A percentile compares a stretch with the other conserved stretches of the same genome.
Evolutionary conservation across 2,888 invertebrate genomes (phyloP).

Genomic region (Nephrotoma appendiculata): DNA sequence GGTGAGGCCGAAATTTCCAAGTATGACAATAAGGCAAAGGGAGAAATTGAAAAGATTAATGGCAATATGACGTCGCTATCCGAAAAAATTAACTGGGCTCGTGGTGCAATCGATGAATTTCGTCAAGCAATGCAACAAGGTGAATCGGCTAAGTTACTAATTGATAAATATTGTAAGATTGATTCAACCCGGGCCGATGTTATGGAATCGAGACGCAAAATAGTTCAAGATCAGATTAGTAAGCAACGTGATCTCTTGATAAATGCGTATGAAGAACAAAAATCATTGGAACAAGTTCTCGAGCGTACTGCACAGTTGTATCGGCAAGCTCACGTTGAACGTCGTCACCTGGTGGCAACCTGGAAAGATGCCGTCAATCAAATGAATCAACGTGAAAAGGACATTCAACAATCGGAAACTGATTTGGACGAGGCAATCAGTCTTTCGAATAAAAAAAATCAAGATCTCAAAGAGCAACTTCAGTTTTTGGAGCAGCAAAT

Average conservation of each 20-base stretch:
- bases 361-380: slow-evolving; percentile 59
- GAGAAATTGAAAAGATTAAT: slow-evolving; percentile 37
- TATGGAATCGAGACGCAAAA: slow-evolving; percentile 39
- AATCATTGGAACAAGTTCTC: slow-evolving; percentile 39
- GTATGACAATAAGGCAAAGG: slow-evolving; percentile 26
- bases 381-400: slow-evolving; percentile 51
- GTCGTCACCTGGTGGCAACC: slow-evolving; percentile 50
- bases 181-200: slow-evolving; percentile 52
- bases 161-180: slow-evolving; percentile 55
- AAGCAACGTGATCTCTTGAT: slow-evolving; percentile 33
- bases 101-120: slow-evolving; percentile 49
- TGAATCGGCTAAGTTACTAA: slow-evolving; percentile 52
- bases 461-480: slow-evolving; percentile 33
- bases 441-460: slow-evolving; percentile 25
- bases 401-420: slow-evolving; percentile 41
- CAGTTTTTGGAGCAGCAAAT: slow-evolving; percentile 36
- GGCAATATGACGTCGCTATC: slow-evolving; percentile 49
- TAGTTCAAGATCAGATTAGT: slow-evolving; percentile 35
- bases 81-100: slow-evolving; percentile 48
- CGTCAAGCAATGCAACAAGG: slow-evolving; percentile 52
- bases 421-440: slow-evolving; percentile 19
- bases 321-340: slow-evolving; percentile 44
- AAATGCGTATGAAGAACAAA: slow-evolving; percentile 35
- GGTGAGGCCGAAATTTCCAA: slow-evolving; percentile 20
- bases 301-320: slow-evolving; percentile 37